phyloP scores from a whole-genome alignment of 2,797 vertebrate genomes.

The Myotis findleyi region DNA sequence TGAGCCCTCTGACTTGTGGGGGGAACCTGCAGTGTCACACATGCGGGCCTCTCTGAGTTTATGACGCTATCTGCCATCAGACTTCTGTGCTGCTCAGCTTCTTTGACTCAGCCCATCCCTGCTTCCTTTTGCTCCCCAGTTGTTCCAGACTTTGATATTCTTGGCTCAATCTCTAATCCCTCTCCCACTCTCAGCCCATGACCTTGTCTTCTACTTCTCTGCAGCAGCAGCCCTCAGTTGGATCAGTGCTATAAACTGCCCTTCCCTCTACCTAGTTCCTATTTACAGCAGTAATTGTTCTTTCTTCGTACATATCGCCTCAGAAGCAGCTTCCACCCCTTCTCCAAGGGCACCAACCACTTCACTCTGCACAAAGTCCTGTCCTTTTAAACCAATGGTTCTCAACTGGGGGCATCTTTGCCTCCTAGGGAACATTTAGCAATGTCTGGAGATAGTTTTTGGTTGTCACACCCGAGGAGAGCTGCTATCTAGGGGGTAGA shows the following conservation, averaged over 20 bases:
- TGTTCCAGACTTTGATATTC: neutral
- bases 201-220: neutral
- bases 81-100: rapidly evolving
- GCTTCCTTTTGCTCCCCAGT: neutral
- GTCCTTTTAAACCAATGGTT: neutral
- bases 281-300: neutral
- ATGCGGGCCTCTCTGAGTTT: rapidly evolving
- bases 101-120: neutral
- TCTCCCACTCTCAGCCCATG: neutral
- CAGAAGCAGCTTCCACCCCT: neutral
- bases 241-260: neutral
- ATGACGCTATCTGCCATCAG: neutral
- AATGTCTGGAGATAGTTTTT: neutral
- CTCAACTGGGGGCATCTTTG: neutral
- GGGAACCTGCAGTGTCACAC: too few species aligned
- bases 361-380: neutral
- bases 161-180: neutral
- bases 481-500: neutral
- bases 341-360: neutral
- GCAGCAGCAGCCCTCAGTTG: neutral
- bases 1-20: rapidly evolving
- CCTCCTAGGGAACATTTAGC: neutral
- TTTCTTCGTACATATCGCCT: neutral
- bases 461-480: neutral
- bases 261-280: too few species aligned